Evolutionary conservation across 2,888 invertebrate species (phyloP).

Genomic region (Cordilura impudica): DNA sequence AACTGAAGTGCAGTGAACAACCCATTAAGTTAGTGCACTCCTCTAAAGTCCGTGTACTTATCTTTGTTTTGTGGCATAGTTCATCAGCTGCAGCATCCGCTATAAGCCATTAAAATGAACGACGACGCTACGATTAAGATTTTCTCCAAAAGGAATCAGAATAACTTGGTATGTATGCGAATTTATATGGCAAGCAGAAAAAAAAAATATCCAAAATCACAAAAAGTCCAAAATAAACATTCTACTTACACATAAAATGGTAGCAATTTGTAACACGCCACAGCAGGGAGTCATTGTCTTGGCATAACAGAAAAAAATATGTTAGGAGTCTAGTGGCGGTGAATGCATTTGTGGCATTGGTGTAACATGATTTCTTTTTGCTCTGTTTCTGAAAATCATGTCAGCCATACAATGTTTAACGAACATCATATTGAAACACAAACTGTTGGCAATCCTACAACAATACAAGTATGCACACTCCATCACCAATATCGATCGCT

Average conservation of each 20-base stretch:
- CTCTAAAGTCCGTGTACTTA: constrained; percentile 2
- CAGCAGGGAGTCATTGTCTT: constrained; percentile 42
- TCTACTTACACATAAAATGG: constrained; percentile 51
- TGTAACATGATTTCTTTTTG: constrained; percentile 19
- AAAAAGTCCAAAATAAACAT: constrained; percentile 32
- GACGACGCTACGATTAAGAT: constrained; percentile 19
- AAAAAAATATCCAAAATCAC: not conserved
- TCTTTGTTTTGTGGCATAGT: constrained; percentile 1
- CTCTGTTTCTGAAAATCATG: constrained; percentile 2
- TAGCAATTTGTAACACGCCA: constrained; percentile 53
- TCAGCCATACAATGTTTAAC: constrained; percentile 12
- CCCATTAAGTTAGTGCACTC: not conserved
- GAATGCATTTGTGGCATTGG: constrained; percentile 1
- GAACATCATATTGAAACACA: constrained; percentile 36
- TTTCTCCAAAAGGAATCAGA: constrained; percentile 17
- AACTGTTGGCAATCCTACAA: not conserved
- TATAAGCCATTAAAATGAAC: constrained; percentile 12
- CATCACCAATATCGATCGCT: constrained; percentile 8
- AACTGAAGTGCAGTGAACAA: not conserved
- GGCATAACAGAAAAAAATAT: constrained; percentile 13
- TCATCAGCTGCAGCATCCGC: constrained; percentile 7
- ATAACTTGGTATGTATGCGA: constrained; percentile 18
- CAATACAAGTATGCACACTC: not conserved
- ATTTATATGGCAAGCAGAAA: constrained; percentile 11
- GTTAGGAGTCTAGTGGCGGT: not conserved